Evolutionary conservation across 2,888 invertebrate genomes (phyloP), one percentile per base, ranked within the genome.

Genomic region (Pyrrhosoma nymphula): DNA sequence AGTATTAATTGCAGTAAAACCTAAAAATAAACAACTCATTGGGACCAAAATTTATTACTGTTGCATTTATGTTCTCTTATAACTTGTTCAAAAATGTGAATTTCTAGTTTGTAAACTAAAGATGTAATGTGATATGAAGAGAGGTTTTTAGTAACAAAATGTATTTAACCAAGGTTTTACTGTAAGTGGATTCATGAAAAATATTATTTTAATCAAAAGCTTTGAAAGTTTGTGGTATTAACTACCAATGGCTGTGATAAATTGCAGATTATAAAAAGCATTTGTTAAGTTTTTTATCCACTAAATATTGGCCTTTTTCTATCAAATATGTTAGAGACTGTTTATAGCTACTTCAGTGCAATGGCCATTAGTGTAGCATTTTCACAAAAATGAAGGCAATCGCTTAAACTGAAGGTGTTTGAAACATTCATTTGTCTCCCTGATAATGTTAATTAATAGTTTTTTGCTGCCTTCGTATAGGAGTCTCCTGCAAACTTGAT

Each of bases 171-270:
- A 60, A 60, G 60, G 16, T 16, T 60, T 16, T 60, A 60, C 60
- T 60, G 60, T 60, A 47, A 47, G 47, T 47, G 8, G 47, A 47
- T 47, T 47, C 47, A 35, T 3, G n/a, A n/a, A 35, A 47, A 69
- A 69, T 69, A 8, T 39, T 26, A 39, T 69, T 47, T 93, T 69
- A 93, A 93, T 26, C 93, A 75, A 93, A 69, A 93, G 69, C 69
- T 93, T 93, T 69, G 47, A 47, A 93, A 93, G 47, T 60, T 47
- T 47, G 63, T 69, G 69, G 35, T 39, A 75, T 30, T 69, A 93
- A 93, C 69, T 93, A 69, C 69, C 69, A 93, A 47, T 69, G 93
- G 35, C 93, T 69, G 69, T 93, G 93, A 93, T 93, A 69, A 93
- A 47, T 69, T 63, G 63, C 93, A 93, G 93, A 63, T 47, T 63